These are phyloP conservation scores for Neomicropteryx cornuta DNA, from an alignment of 1,140 invertebrate species.

Conservation along the genomic window DNA sequence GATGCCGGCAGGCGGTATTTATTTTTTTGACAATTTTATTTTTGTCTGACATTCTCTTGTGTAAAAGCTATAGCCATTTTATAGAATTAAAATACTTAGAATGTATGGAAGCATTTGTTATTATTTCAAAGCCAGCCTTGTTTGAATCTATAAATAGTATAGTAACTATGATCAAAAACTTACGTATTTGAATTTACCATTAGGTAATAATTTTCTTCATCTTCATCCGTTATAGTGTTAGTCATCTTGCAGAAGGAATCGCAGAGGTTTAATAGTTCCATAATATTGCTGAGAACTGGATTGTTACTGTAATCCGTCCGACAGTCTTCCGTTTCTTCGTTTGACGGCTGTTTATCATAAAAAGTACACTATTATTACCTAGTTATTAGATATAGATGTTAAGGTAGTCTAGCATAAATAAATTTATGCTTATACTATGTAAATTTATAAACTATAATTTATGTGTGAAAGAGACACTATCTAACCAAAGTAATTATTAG, in stretches of 20 bases:
- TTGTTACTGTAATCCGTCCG: conserved; percentile 27
- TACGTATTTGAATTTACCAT: conserved; percentile 35
- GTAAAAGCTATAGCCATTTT: no score
- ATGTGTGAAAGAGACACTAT: no score
- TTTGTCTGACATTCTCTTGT: no score
- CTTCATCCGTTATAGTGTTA: conserved; percentile 22
- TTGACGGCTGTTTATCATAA: conserved; percentile 16
- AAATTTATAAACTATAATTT: no score
- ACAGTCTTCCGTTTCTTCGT: conserved; percentile 21
- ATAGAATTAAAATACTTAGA: no score
- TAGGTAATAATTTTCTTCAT: conserved; percentile 34
- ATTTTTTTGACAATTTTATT: no score
- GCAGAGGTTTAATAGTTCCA: conserved; percentile 41
- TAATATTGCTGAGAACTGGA: conserved; percentile 37
- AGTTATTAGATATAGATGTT: conserved; percentile 19
- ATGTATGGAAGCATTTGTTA: no score
- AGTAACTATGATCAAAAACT: conserved; percentile 9
- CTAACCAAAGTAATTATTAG: no score
- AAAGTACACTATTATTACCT: conserved; percentile 7
- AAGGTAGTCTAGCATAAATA: no score
- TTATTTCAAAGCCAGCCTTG: conserved; percentile 14
- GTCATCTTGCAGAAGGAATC: conserved; percentile 42
- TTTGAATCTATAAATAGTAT: conserved; percentile 4
- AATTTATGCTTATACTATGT: no score
- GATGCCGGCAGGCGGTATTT: no score